Percentiles rank a stretch among this genome's conserved stretches.
phyloP scores from a whole-genome alignment of 2,113 vertebrate species.

The Dryoscopus gambensis region DNA sequence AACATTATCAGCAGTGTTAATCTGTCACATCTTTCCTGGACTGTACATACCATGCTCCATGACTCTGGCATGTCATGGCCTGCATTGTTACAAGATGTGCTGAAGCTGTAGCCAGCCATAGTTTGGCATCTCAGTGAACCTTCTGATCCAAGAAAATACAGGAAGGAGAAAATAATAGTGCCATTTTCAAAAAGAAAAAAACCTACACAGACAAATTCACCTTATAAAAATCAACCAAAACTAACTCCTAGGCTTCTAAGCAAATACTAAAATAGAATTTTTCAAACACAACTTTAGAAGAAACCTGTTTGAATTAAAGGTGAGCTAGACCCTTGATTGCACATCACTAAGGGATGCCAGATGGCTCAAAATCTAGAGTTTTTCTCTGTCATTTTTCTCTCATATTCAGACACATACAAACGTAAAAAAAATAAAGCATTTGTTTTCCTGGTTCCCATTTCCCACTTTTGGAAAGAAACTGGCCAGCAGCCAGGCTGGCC shows the following conservation, averaged over 20 bases:
- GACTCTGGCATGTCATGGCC: conserved; percentile 43
- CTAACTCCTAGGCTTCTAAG: background rate
- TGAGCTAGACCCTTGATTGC: background rate
- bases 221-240: background rate
- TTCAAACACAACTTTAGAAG: background rate
- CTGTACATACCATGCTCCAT: conserved; percentile 25
- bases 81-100: conserved; percentile 56
- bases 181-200: background rate
- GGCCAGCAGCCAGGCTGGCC: background rate
- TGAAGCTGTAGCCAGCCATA: conserved; percentile 21
- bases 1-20: conserved; percentile 26
- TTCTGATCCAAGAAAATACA: conserved; percentile 45
- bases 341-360: background rate
- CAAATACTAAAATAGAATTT: background rate
- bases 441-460: background rate
- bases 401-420: background rate
- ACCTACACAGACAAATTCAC: background rate
- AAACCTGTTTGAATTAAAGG: background rate
- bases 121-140: conserved; percentile 47
- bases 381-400: background rate
- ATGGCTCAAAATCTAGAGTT: background rate
- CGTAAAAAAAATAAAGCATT: background rate
- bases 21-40: conserved; percentile 52
- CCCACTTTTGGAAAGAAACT: background rate
- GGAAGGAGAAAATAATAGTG: conserved; percentile 26